A percentile compares a stretch with the other conserved stretches of the same genome.
These are phyloP conservation scores for Halesus radiatus DNA, from an alignment of 1,140 invertebrate genomes.

Conservation along the genomic window DNA sequence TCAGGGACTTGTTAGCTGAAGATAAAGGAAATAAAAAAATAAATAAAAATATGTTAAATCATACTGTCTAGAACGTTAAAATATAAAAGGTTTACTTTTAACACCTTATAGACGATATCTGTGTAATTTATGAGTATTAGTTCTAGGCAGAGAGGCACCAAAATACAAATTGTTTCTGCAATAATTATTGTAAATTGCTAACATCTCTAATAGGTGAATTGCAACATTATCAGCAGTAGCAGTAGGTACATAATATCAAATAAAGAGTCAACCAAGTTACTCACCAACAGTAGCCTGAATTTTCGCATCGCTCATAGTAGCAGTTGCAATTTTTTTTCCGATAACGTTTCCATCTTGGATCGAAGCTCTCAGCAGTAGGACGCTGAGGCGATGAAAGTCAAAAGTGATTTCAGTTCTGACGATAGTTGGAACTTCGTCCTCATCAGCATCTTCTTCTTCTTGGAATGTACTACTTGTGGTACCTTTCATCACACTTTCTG, in stretches of 20 bases:
- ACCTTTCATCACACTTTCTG: conserved; percentile 49
- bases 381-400: conserved; percentile 92
- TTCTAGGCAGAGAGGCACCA: no score
- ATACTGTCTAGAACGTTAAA: no score
- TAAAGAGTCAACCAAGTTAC: conserved; percentile 26
- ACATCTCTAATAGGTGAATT: no score
- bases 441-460: conserved; percentile 59
- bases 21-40: conserved; percentile 13
- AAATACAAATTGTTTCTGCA: no score
- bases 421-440: conserved; percentile 52
- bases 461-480: not conserved
- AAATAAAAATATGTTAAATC: no score
- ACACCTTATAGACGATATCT: no score
- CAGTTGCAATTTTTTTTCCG: conserved; percentile 93
- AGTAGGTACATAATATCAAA: no score
- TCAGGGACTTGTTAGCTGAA: conserved; percentile 70
- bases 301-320: conserved; percentile 90
- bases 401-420: conserved; percentile 86
- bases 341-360: conserved; percentile 78
- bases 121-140: no score
- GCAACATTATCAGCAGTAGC: no score
- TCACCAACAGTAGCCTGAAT: conserved; percentile 89
- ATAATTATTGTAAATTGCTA: no score
- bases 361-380: conserved; percentile 86
- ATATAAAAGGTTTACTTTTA: no score